phyloP scores from a whole-genome alignment of 92 coral and sea anemone species.

The Diadumene lineata region DNA sequence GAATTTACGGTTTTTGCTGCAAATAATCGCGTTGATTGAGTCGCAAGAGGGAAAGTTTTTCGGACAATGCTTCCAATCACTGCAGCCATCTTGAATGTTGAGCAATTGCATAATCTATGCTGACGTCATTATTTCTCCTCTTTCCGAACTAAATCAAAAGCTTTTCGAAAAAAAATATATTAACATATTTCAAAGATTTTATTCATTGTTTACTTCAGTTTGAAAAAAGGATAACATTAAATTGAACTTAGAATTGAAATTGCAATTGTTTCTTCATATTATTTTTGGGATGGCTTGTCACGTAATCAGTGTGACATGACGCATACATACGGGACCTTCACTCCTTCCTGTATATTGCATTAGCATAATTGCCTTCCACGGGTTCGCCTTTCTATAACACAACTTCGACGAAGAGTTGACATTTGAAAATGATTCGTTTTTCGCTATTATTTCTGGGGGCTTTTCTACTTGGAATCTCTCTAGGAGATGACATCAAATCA shows the following conservation, averaged over 20 bases:
- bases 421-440: conserved; percentile 2
- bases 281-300: no score
- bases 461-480: conserved; percentile 22
- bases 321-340: conserved; percentile 24
- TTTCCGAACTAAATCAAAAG: no score
- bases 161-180: no score
- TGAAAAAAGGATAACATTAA: no score
- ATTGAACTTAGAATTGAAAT: no score
- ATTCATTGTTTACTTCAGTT: no score
- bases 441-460: conserved; percentile 15
- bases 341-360: background rate
- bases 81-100: conserved; percentile 25
- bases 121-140: conserved; percentile 14
- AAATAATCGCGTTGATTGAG: conserved; percentile 7
- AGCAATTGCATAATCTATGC: conserved; percentile 9
- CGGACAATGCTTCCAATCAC: conserved; percentile 10
- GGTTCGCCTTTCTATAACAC: background rate
- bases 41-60: conserved; percentile 14
- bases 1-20: conserved; percentile 17
- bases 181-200: no score
- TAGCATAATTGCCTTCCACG: conserved; percentile 35
- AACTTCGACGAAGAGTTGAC: background rate
- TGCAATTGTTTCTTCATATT: no score
- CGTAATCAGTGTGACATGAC: background rate
- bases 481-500: conserved; percentile 14